A percentile compares a stretch with the other conserved stretches of the same genome.
Evolutionary conservation across 92 coral and sea anemone species (phyloP).

Genomic region (Parazoanthus atlanticus): DNA sequence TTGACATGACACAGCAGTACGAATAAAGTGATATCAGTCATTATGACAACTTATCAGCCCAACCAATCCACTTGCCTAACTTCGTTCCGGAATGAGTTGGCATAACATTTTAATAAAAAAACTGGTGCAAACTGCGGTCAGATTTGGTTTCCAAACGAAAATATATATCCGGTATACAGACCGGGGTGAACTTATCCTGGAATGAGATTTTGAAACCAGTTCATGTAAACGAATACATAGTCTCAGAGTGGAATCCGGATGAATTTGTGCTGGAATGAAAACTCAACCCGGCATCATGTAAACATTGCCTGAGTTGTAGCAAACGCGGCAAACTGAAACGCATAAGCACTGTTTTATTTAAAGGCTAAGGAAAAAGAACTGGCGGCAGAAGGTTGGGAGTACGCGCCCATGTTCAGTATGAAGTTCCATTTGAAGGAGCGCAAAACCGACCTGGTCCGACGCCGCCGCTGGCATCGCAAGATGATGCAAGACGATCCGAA

Average conservation of each 20-base stretch:
- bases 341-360: background rate
- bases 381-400: slow-evolving; percentile 94
- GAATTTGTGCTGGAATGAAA: too few species aligned
- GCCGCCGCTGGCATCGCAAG: slow-evolving; percentile 97
- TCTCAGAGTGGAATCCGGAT: too few species aligned
- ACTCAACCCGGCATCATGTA: too few species aligned
- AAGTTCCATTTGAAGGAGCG: slow-evolving; percentile 83
- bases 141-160: too few species aligned
- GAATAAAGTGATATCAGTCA: background rate
- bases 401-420: slow-evolving; percentile 77
- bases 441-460: slow-evolving; percentile 81
- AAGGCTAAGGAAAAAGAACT: slow-evolving; percentile 55
- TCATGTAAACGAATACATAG: too few species aligned
- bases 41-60: background rate
- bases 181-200: too few species aligned
- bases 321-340: background rate
- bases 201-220: too few species aligned
- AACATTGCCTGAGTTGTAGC: too few species aligned
- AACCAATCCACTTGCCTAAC: background rate
- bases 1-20: background rate
- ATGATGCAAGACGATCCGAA: slow-evolving; percentile 81
- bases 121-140: too few species aligned
- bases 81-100: too few species aligned
- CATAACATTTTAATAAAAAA: too few species aligned
- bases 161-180: too few species aligned